Percentiles rank a stretch among this genome's conserved stretches.
Evolutionary conservation across 35 echinoderm and acorn worm species (phyloP).

Genomic region (Apostichopus californicus): DNA sequence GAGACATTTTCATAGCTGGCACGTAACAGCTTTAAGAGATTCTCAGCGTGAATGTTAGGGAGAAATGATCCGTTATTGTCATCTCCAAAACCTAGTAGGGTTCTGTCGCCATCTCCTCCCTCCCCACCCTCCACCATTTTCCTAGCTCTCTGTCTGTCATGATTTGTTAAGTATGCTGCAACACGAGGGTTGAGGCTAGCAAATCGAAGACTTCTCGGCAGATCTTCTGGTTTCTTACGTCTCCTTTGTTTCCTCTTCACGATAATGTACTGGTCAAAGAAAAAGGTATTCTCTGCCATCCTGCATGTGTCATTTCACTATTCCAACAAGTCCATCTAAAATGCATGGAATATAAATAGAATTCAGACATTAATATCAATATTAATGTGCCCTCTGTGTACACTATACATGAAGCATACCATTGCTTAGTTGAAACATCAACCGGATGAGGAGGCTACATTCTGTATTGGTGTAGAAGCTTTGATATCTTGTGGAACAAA

Average conservation of each 20-base stretch:
- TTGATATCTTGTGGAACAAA: too few species aligned
- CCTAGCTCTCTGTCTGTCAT: slow-evolving; percentile 80
- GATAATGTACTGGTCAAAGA: slow-evolving; percentile 82
- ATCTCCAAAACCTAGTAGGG: slow-evolving; percentile 22
- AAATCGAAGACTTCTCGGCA: slow-evolving; percentile 87
- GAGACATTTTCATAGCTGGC: slow-evolving; percentile 65
- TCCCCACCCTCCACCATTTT: slow-evolving; percentile 58
- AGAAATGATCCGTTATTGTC: slow-evolving; percentile 60
- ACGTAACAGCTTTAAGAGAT: slow-evolving; percentile 62
- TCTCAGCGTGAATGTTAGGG: slow-evolving; percentile 61
- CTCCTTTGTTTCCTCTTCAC: slow-evolving; percentile 68
- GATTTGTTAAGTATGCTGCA: slow-evolving; percentile 87
- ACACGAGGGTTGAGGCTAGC: slow-evolving; percentile 89
- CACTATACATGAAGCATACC: too few species aligned
- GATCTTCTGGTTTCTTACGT: slow-evolving; percentile 76
- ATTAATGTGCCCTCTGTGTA: too few species aligned
- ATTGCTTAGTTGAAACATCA: too few species aligned
- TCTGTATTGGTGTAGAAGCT: too few species aligned
- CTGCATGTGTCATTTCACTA: not conserved
- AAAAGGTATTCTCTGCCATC: slow-evolving; percentile 55
- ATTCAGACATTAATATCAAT: too few species aligned
- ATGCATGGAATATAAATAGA: too few species aligned
- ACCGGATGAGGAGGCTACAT: too few species aligned
- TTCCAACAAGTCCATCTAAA: not conserved
- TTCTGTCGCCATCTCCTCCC: slow-evolving; percentile 33